These are phyloP conservation scores for Dendrocopos noguchii DNA, from an alignment of 2,113 vertebrate species.

Conservation along the genomic window DNA sequence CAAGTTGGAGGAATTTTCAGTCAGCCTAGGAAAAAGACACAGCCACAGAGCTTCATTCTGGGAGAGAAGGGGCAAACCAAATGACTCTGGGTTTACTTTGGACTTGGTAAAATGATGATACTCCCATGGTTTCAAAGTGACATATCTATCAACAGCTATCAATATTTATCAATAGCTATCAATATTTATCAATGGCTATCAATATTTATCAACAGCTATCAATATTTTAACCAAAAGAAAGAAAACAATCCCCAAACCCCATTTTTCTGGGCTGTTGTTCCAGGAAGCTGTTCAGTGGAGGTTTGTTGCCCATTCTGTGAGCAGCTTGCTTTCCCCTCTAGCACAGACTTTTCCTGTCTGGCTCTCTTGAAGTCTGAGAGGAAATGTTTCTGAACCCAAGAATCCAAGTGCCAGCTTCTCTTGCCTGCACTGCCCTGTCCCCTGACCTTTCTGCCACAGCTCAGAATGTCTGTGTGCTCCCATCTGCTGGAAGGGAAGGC, in stretches of 20 bases:
- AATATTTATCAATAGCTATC: no score
- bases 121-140: background rate
- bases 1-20: background rate
- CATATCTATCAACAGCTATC: background rate
- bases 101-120: background rate
- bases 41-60: background rate
- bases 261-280: background rate
- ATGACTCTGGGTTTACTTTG: background rate
- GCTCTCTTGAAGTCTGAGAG: slow-evolving; percentile 32
- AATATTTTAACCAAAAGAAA: background rate
- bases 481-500: slow-evolving; percentile 41
- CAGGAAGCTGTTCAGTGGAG: background rate
- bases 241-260: background rate
- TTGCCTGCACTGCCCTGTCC: slow-evolving; percentile 8
- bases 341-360: background rate
- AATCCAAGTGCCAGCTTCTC: slow-evolving; percentile 31
- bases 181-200: no score
- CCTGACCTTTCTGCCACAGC: slow-evolving; percentile 51
- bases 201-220: background rate
- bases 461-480: slow-evolving; percentile 51
- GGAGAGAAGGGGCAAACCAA: background rate
- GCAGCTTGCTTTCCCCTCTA: background rate
- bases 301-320: background rate
- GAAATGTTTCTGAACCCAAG: slow-evolving; percentile 11
- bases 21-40: background rate